These are phyloP conservation scores for Tenthredo amoena DNA, from an alignment of 2,888 invertebrate species.

Conservation along the genomic window DNA sequence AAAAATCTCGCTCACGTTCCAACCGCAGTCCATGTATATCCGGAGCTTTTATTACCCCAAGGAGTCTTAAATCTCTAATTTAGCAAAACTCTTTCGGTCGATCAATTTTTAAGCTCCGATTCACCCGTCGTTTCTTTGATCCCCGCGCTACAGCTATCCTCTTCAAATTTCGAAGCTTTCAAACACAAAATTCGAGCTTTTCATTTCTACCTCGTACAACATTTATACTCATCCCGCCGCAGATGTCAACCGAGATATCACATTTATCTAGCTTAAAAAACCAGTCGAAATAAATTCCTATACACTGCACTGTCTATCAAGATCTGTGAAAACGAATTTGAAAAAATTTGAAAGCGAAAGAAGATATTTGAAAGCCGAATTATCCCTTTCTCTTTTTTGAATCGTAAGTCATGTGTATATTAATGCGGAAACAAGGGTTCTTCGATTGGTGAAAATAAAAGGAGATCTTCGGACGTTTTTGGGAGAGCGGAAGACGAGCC, in stretches of 20 bases:
- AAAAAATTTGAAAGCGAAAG: background rate
- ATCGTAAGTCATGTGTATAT: background rate
- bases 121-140: background rate
- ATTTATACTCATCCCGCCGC: background rate
- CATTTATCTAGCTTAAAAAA: background rate
- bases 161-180: background rate
- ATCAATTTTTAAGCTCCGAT: constrained; percentile 4
- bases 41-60: background rate
- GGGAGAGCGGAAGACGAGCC: background rate
- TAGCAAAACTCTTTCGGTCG: constrained; percentile 31
- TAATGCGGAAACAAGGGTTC: background rate
- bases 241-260: background rate
- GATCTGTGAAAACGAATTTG: background rate
- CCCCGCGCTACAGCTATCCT: background rate
- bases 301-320: background rate
- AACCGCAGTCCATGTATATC: background rate
- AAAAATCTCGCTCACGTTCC: constrained; percentile 11
- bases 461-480: background rate
- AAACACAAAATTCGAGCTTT: background rate
- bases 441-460: background rate
- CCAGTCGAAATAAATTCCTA: background rate
- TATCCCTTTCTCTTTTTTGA: background rate
- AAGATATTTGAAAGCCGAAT: background rate
- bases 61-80: constrained; percentile 14
- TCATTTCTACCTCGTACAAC: background rate